Evolutionary conservation across 2,113 vertebrate genomes (phyloP).

Genomic region (Lycocorax pyrrhopterus): DNA sequence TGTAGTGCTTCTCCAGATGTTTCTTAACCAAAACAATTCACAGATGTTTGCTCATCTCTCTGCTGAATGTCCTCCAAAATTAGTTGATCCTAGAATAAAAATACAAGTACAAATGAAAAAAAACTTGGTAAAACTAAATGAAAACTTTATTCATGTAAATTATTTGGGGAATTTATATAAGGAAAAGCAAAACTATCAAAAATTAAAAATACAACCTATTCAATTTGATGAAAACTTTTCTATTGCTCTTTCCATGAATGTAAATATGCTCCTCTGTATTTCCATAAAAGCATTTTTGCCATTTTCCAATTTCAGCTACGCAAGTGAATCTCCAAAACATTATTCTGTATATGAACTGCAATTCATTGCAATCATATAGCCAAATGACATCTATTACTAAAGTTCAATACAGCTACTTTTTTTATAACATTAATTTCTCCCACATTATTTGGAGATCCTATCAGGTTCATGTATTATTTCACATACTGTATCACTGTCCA

Average conservation of each 20-base stretch:
- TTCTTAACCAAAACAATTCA: background rate
- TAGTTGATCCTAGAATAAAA: constrained; percentile 37
- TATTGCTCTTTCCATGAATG: background rate
- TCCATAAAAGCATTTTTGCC: background rate
- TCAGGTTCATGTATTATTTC: background rate
- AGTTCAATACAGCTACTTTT: background rate
- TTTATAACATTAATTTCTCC: background rate
- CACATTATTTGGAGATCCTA: background rate
- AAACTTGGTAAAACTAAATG: background rate
- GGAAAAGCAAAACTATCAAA: background rate
- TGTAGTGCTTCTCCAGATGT: background rate
- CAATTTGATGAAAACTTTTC: background rate
- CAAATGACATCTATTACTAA: background rate
- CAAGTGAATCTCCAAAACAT: background rate
- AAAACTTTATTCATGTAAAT: background rate
- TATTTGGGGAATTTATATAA: background rate
- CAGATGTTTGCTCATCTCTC: background rate
- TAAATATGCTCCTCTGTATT: background rate
- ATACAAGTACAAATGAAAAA: background rate
- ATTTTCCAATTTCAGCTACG: background rate
- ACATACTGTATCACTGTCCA: background rate
- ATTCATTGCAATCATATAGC: background rate
- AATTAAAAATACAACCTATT: background rate
- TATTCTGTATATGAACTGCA: background rate
- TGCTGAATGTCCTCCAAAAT: background rate